Evolutionary conservation across 2,113 vertebrate genomes (phyloP).

Genomic region (Camelus bactrianus): DNA sequence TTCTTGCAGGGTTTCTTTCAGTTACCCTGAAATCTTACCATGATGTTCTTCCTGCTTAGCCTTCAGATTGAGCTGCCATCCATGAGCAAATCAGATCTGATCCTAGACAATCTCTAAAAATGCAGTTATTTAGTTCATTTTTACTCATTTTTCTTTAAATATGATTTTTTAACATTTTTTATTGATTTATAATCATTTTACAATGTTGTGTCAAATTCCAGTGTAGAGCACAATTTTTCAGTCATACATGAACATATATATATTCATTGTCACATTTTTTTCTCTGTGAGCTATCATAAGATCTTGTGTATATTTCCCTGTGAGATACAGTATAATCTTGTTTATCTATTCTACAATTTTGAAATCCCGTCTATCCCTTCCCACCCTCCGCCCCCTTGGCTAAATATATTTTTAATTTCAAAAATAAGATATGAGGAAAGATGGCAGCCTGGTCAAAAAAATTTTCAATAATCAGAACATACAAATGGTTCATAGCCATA

Average conservation of each 20-base stretch:
- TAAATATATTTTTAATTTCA: neutral
- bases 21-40: neutral
- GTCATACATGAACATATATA: too few relatives aligned
- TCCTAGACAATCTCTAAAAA: conserved; percentile 22
- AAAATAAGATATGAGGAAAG: neutral
- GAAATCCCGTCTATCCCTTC: too few relatives aligned
- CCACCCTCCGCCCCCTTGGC: too few relatives aligned
- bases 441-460: neutral
- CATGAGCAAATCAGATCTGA: neutral
- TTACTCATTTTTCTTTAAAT: conserved; percentile 24
- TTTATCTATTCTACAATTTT: too few relatives aligned
- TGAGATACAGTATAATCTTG: too few relatives aligned
- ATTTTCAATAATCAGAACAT: neutral
- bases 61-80: neutral
- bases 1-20: neutral
- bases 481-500: neutral
- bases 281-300: too few relatives aligned
- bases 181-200: too few relatives aligned
- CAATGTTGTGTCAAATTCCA: too few relatives aligned
- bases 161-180: neutral
- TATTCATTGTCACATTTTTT: too few relatives aligned
- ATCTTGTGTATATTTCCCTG: too few relatives aligned
- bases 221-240: too few relatives aligned
- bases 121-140: neutral
- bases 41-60: neutral